A percentile compares a stretch with the other conserved stretches of the same genome.
These are phyloP conservation scores for Strigamia maritima DNA, from an alignment of 2,888 invertebrate species.

Conservation along the genomic window DNA sequence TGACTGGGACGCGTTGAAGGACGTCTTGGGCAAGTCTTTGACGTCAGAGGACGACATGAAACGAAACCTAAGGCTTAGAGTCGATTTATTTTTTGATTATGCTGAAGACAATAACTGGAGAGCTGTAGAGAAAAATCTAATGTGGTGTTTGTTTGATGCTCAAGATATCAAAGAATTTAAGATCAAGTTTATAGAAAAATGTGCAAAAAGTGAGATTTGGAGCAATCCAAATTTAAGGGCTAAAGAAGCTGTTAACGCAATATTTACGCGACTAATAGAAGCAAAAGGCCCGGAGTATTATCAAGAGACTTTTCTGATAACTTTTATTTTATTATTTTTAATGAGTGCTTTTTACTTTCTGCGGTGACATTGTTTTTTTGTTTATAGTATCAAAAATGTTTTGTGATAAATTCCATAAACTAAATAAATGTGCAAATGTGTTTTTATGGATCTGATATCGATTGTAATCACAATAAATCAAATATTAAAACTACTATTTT, in stretches of 20 bases:
- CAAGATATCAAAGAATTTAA: conserved; percentile 13
- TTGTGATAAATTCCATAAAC: background rate
- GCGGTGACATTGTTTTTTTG: background rate
- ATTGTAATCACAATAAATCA: too few relatives aligned
- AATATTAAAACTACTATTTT: too few relatives aligned
- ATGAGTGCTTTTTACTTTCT: conserved; percentile 5
- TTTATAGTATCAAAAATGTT: background rate
- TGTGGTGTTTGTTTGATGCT: conserved; percentile 28
- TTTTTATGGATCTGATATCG: too few relatives aligned
- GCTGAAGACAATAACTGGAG: background rate
- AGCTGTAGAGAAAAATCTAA: conserved; percentile 1
- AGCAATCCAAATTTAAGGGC: background rate
- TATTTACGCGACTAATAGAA: background rate
- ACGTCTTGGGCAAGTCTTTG: background rate
- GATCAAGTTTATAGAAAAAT: conserved; percentile 4
- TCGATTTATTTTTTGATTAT: conserved; percentile 21
- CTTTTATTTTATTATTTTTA: conserved; percentile 22
- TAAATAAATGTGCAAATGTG: too few relatives aligned
- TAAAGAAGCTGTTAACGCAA: background rate
- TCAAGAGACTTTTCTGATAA: background rate
- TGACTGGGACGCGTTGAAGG: background rate
- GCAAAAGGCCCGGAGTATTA: conserved; percentile 23
- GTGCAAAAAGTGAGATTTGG: conserved; percentile 16
- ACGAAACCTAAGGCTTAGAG: background rate
- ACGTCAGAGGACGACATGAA: background rate